Percentiles rank a stretch among this genome's conserved stretches.
Evolutionary conservation across 2,797 vertebrate species (phyloP).

Genomic region (Glyptemys insculpta): DNA sequence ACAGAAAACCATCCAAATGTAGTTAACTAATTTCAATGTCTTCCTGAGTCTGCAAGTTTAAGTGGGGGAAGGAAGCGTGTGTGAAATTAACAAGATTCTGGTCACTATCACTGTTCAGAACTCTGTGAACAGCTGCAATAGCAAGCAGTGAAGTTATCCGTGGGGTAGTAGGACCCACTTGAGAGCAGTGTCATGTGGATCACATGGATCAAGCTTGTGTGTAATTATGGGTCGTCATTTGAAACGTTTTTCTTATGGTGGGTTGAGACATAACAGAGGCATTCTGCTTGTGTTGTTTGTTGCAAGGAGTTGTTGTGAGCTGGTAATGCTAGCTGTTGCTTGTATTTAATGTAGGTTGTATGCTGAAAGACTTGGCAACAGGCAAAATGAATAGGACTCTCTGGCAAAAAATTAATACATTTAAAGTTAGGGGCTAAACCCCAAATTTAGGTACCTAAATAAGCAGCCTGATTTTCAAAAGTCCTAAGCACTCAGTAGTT

Average conservation of each 20-base stretch:
- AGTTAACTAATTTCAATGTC: background rate
- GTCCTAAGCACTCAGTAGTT: background rate
- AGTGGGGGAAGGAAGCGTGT: background rate
- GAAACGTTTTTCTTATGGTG: background rate
- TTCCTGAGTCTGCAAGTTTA: background rate
- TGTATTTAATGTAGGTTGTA: background rate
- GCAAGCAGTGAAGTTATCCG: background rate
- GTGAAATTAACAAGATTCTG: background rate
- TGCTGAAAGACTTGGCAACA: background rate
- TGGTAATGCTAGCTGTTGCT: background rate
- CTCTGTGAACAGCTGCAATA: background rate
- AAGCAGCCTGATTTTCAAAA: background rate
- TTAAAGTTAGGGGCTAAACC: background rate
- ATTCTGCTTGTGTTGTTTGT: background rate
- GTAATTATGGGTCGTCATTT: background rate
- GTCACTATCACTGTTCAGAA: background rate
- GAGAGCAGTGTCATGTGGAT: background rate
- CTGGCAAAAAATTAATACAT: background rate
- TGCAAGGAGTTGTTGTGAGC: background rate
- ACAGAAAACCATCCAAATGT: background rate
- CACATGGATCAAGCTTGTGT: background rate
- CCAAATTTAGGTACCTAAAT: background rate
- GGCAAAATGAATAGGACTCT: background rate
- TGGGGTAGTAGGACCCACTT: background rate
- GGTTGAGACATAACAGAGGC: background rate